phyloP scores from a whole-genome alignment of 2,797 vertebrate genomes.

The Gastrophryne carolinensis region DNA sequence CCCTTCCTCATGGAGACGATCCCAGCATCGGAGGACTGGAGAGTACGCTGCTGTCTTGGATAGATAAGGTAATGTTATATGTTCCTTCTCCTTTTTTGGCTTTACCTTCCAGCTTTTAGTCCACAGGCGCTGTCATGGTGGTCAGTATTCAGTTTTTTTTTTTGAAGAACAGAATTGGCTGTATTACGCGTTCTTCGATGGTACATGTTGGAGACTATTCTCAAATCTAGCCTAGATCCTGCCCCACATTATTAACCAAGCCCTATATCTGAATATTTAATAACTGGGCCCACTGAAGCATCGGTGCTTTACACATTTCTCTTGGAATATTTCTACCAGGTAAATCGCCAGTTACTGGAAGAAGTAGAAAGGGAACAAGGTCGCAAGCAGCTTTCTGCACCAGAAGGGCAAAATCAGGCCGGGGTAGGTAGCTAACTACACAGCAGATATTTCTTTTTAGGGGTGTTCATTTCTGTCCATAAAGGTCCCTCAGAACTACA shows the following conservation, averaged over 20 bases:
- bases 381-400: conserved; percentile 63
- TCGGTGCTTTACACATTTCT: neutral
- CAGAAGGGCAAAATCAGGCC: conserved; percentile 69
- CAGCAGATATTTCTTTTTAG: neutral
- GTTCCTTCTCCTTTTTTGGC: neutral
- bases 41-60: conserved; percentile 81
- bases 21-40: conserved; percentile 71
- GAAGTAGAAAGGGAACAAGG: conserved; percentile 68
- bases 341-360: conserved; percentile 79
- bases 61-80: conserved; percentile 79
- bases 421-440: conserved; percentile 1
- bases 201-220: too few species aligned
- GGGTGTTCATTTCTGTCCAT: neutral
- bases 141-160: too few species aligned
- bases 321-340: conserved; percentile 60
- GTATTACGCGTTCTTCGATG: too few species aligned
- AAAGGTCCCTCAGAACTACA: neutral
- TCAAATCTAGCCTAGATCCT: too few species aligned
- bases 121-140: too few species aligned
- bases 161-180: too few species aligned
- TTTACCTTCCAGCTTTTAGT: too few species aligned
- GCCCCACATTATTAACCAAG: too few species aligned
- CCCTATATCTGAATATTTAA: too few species aligned
- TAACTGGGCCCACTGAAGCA: too few species aligned
- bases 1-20: conserved; percentile 59